Evolutionary conservation across 2,113 vertebrate genomes (phyloP), one percentile per base, ranked within the genome.

Genomic region (Clinocottus analis): DNA sequence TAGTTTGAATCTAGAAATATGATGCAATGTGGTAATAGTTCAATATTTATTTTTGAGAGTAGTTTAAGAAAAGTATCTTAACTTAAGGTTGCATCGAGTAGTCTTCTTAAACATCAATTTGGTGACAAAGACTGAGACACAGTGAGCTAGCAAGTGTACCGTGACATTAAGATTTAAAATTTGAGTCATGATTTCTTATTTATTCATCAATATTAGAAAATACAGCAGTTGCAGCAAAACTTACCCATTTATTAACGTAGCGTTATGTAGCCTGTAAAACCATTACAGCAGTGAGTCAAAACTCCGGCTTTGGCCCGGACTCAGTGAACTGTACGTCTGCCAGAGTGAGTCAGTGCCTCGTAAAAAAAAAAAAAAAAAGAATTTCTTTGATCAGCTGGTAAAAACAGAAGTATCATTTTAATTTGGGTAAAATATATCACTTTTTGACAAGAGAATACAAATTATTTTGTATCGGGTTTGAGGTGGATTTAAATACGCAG

Each of bases 361-460:
- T 9, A 69, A 69, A 59, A 81, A 74, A 72, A 69, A 69, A 59
- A 81, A 74, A 72, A 35, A 3, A 33, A 33, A 31, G 8, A 35
- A 33, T 75, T 51, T 59, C 41, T 84, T 82, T 82, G 70, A 86
- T 84, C 75, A 72, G 75, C 55, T 64, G 53, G 37, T 88, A 55
- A 84, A 82, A 83, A 56, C 43, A 37, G 31, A 59, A 60, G n/a
- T 4, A 23, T 62, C 25, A 55, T 8, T 80, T 72, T 21, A 76
- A 53, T 72, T 64, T 43, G 51, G 33, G 55, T 84, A 31, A 90
- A 86, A 79, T 29, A 21, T 19, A 69, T 81, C 19, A 60, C 56
- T 29, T 16, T 56, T 74, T 79, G 68, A 74, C 63, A 68, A 62
- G n/a, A 60, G 3, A 60, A 64, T 25, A 77, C 9, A 69, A 66